A percentile compares a stretch with the other conserved stretches of the same genome.
Evolutionary conservation across 2,797 vertebrate genomes (phyloP).

Genomic region (Gadopsis bispinosus): DNA sequence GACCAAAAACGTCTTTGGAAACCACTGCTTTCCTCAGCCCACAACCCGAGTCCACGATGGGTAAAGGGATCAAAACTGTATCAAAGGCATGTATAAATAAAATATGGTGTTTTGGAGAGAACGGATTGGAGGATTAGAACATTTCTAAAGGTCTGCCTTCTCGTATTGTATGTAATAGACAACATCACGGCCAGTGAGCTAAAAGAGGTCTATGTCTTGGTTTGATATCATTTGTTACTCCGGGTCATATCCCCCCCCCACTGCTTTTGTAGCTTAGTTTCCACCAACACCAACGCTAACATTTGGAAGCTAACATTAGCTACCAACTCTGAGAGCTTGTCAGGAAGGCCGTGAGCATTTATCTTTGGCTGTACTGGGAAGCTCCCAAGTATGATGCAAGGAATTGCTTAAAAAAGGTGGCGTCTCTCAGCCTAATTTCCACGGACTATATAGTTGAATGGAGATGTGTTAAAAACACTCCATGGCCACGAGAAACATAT

Average conservation of each 20-base stretch:
- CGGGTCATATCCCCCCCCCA: neutral
- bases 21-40: slow-evolving; percentile 24
- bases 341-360: neutral
- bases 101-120: slow-evolving; percentile 16
- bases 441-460: neutral
- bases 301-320: neutral
- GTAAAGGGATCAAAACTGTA: neutral
- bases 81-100: slow-evolving; percentile 14
- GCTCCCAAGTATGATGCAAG: neutral
- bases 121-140: slow-evolving; percentile 4
- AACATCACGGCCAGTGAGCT: slow-evolving; percentile 43
- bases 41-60: slow-evolving; percentile 1
- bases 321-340: neutral
- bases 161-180: slow-evolving; percentile 37
- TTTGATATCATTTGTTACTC: neutral
- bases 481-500: neutral
- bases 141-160: slow-evolving; percentile 54
- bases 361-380: neutral
- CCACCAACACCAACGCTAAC: neutral
- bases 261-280: neutral
- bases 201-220: slow-evolving; percentile 48
- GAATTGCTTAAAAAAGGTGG: no score
- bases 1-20: slow-evolving; percentile 1
- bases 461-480: no score
- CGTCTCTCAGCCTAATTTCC: neutral